Conservation (phyloP, 2,113 vertebrate species). For the Epinephelus cyanopodus region DNA sequence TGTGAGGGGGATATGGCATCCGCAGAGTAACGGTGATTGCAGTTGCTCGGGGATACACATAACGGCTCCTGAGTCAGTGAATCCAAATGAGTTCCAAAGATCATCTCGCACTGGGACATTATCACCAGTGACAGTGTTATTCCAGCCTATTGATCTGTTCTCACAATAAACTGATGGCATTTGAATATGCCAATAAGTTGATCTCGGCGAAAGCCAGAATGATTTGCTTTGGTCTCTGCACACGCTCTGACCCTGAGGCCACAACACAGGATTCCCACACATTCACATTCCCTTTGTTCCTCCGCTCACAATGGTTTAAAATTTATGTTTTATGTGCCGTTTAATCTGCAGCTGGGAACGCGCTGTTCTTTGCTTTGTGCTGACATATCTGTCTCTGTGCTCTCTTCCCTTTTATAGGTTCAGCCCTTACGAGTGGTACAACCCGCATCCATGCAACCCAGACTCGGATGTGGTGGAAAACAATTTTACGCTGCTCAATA, state of each 20-base stretch:
- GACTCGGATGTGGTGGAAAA: constrained; percentile 99
- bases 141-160: constrained; percentile 77
- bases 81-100: constrained; percentile 72
- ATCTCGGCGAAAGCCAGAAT: constrained; percentile 69
- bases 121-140: constrained; percentile 80
- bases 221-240: constrained; percentile 64
- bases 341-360: constrained; percentile 43
- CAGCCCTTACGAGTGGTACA: constrained; percentile 99
- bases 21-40: constrained; percentile 47
- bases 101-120: constrained; percentile 67
- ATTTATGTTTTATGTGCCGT: constrained; percentile 43
- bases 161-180: constrained; percentile 80
- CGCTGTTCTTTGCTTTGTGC: constrained; percentile 33
- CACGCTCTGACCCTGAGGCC: constrained; percentile 30
- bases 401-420: constrained; percentile 88
- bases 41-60: constrained; percentile 45
- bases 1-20: constrained; percentile 32
- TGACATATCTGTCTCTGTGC: constrained; percentile 70
- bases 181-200: constrained; percentile 82
- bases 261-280: constrained; percentile 25
- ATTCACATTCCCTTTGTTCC: constrained; percentile 39
- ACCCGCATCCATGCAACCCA: constrained; percentile 98
- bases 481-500: constrained; percentile 99
- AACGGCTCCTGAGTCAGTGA: constrained; percentile 70
- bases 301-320: constrained; percentile 11